These are phyloP conservation scores for Chymomyza fuscimana DNA, from an alignment of 2,888 invertebrate genomes.

Conservation along the genomic window DNA sequence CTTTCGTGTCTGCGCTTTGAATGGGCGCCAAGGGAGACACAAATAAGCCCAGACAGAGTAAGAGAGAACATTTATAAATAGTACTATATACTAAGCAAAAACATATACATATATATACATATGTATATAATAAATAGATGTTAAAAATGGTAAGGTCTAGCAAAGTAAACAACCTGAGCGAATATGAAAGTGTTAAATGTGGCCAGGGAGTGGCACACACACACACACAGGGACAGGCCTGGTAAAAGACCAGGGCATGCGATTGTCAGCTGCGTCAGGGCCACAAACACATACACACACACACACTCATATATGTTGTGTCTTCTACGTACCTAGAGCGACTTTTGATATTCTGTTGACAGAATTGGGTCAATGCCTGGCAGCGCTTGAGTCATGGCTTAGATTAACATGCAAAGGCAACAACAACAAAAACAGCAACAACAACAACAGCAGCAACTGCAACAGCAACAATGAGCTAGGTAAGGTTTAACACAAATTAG, in stretches of 20 bases:
- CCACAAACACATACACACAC: slow-evolving; percentile 23
- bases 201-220: slow-evolving; percentile 35
- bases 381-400: slow-evolving; percentile 39
- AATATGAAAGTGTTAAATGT: slow-evolving; percentile 69
- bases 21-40: slow-evolving; percentile 66
- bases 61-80: background rate
- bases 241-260: slow-evolving; percentile 24
- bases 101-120: background rate
- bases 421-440: slow-evolving; percentile 10
- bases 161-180: slow-evolving; percentile 60
- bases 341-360: slow-evolving; percentile 57
- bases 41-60: slow-evolving; percentile 46
- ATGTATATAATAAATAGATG: background rate
- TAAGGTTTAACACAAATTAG: slow-evolving; percentile 36
- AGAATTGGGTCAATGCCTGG: slow-evolving; percentile 63
- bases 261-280: slow-evolving; percentile 19
- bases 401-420: slow-evolving; percentile 45
- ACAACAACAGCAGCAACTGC: slow-evolving; percentile 22
- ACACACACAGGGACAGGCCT: slow-evolving; percentile 22
- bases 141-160: slow-evolving; percentile 21
- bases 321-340: background rate
- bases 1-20: slow-evolving; percentile 19
- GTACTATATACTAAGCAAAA: background rate
- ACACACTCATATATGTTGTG: slow-evolving; percentile 8
- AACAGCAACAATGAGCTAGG: slow-evolving; percentile 22